These are phyloP conservation scores for Cactoblastis cactorum DNA, from an alignment of 2,888 invertebrate species.

Conservation along the genomic window DNA sequence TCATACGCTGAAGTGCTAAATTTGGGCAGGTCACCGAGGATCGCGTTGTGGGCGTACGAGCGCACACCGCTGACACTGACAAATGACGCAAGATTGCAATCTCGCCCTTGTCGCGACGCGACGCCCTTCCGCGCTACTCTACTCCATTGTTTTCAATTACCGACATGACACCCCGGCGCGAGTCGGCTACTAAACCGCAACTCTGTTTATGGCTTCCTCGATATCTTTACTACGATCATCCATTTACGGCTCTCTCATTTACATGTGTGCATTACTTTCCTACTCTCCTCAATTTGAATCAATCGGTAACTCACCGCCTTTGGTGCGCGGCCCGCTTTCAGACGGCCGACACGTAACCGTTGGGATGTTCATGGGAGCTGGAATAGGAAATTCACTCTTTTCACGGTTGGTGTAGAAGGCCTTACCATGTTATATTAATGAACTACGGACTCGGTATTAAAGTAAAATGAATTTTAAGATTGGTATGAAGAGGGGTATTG, in stretches of 20 bases:
- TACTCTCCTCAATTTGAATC: constrained; percentile 51
- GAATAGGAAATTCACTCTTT: constrained; percentile 64
- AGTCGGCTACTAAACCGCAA: constrained; percentile 62
- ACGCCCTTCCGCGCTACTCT: constrained; percentile 63
- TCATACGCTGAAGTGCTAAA: constrained; percentile 41
- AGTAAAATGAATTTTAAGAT: background rate
- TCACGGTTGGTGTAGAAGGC: constrained; percentile 43
- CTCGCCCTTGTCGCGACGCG: constrained; percentile 74
- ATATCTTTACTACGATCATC: constrained; percentile 65
- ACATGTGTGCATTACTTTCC: constrained; percentile 40
- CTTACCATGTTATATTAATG: constrained; percentile 18
- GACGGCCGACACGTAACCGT: constrained; percentile 88
- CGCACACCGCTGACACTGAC: constrained; percentile 83
- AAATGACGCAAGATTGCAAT: constrained; percentile 88
- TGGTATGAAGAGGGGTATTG: background rate
- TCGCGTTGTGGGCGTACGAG: constrained; percentile 51
- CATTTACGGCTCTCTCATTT: constrained; percentile 62
- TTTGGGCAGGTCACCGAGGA: constrained; percentile 62
- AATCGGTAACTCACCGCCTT: constrained; percentile 61
- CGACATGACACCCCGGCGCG: constrained; percentile 70
- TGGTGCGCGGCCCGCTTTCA: constrained; percentile 75
- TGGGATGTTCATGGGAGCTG: constrained; percentile 85
- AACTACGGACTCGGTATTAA: constrained; percentile 7
- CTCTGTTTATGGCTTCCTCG: constrained; percentile 63
- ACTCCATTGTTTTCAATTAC: constrained; percentile 79